phyloP scores from a whole-genome alignment of 2,888 invertebrate species.

The Acronicta leporina region DNA sequence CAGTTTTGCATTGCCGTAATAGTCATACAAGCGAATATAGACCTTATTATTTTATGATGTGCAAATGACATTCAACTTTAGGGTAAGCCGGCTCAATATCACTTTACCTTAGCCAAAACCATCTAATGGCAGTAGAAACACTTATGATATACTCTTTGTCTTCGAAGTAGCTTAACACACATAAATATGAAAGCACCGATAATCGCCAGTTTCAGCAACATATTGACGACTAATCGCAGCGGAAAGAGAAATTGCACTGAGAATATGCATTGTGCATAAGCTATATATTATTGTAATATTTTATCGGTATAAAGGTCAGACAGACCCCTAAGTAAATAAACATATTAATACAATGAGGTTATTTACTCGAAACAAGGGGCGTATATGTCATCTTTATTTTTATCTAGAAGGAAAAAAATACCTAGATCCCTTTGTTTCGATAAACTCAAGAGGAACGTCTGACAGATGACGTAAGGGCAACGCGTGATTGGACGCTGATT shows the following conservation, averaged over 20 bases:
- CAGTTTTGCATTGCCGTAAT: neutral
- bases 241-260: slow-evolving; percentile 62
- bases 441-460: neutral
- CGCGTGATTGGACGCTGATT: slow-evolving; percentile 10
- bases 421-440: slow-evolving; percentile 18
- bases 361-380: slow-evolving; percentile 55
- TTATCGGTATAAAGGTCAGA: slow-evolving; percentile 49
- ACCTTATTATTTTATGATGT: neutral
- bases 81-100: neutral
- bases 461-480: slow-evolving; percentile 18
- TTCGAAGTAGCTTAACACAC: slow-evolving; percentile 77
- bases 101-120: slow-evolving; percentile 25
- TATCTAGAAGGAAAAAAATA: slow-evolving; percentile 32
- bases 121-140: slow-evolving; percentile 67
- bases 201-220: slow-evolving; percentile 81
- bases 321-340: slow-evolving; percentile 56
- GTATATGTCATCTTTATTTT: slow-evolving; percentile 43
- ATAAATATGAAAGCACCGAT: slow-evolving; percentile 77
- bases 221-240: slow-evolving; percentile 60
- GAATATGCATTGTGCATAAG: slow-evolving; percentile 21
- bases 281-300: slow-evolving; percentile 22
- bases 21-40: neutral
- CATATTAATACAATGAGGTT: slow-evolving; percentile 57
- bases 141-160: slow-evolving; percentile 49
- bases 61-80: neutral